Conservation (phyloP, 2,797 vertebrate species). For the Chelon auratus region DNA sequence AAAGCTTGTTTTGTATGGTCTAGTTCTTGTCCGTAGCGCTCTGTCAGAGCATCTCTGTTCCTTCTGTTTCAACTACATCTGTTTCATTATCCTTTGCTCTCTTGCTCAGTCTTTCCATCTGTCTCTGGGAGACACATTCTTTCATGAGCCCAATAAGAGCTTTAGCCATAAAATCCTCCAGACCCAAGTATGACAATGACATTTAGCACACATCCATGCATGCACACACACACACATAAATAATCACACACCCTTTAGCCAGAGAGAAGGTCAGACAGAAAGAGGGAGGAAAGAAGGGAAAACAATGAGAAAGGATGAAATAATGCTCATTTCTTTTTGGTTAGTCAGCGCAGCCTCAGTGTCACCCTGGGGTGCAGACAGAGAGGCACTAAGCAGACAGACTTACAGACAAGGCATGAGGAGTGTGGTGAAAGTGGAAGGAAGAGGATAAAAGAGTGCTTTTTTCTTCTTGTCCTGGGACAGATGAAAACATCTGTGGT, state of each 20-base stretch:
- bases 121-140: conserved; percentile 64
- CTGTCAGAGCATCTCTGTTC: conserved; percentile 49
- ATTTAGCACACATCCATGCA: conserved; percentile 67
- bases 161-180: conserved; percentile 69
- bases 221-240: conserved; percentile 27
- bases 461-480: conserved; percentile 72
- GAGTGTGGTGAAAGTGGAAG: conserved; percentile 60
- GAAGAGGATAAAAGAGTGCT: conserved; percentile 71
- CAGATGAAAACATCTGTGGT: conserved; percentile 67
- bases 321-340: conserved; percentile 52
- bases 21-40: not conserved
- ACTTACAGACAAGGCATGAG: conserved; percentile 29
- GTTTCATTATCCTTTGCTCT: conserved; percentile 25
- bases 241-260: conserved; percentile 61
- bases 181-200: conserved; percentile 75
- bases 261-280: conserved; percentile 65
- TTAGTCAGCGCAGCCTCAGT: conserved; percentile 23
- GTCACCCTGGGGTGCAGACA: conserved; percentile 16
- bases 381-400: conserved; percentile 36
- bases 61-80: conserved; percentile 24
- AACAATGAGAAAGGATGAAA: conserved; percentile 49
- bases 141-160: conserved; percentile 30
- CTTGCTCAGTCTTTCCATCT: conserved; percentile 28
- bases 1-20: no score
- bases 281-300: conserved; percentile 45